Base-by-base conservation (phyloP, 1,140 invertebrate species). In the Homalodisca vitripennis region DNA sequence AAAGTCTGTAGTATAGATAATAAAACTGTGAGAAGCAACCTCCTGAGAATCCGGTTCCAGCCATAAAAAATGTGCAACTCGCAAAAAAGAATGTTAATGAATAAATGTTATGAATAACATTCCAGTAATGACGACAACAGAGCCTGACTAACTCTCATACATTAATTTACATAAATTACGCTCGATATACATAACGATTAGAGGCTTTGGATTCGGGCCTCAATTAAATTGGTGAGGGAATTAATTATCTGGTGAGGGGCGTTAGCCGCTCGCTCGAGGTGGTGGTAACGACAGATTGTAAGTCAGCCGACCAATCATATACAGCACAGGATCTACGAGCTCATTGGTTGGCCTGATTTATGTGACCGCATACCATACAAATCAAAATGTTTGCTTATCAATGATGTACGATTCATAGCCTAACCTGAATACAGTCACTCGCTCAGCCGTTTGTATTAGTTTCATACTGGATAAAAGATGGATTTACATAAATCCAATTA, bases 21-120 rank as follows among this genome's bases (percentile, higher is more conserved):
- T 60, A 30, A 60, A 60, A 60, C 12, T 30, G 22, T 60, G 55
- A 27, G 55, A 27, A 30, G 29, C 22, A 27, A 27, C 55, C 55
- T 2, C 55, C 55, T 27, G 22, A 6, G n/a, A n/a, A 24, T 60
- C 55, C 55, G 55, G 55, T 60, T 60, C 55, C 24, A 53, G 12
- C 22, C 26, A 60, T 60, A 60, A 60, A 60, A 60, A 60, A 60
- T 27, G 55, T 60, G 55, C 55, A 60, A 60, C 55, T 60, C 55
- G 24, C 24, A 29, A 60, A 60, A 60, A 60, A 60, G 55, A 60
- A 60, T 60, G 55, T 60, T 60, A 60, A 29, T 60, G 55, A 60
- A 22, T 60, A 60, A 60, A 60, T 60, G 55, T 60, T 60, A 60
- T 60, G 55, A 60, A 60, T 60, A 60, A 60, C 55, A 29, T 29